Percentiles rank a stretch among this genome's conserved stretches.
Conservation (phyloP, 2,113 vertebrate species). For the Rattus rattus region DNA sequence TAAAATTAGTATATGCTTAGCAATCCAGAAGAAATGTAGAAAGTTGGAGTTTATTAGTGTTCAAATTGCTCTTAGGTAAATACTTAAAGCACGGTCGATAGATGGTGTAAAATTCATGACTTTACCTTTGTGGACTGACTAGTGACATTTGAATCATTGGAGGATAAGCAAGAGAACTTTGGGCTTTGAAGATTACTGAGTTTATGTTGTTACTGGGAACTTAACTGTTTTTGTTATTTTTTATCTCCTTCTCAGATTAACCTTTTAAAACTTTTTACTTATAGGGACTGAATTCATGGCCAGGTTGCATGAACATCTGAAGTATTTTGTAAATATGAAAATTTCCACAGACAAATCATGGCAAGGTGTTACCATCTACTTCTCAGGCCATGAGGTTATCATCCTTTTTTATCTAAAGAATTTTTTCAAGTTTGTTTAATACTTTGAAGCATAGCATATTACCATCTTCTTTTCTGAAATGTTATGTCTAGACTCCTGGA, state of each 20-base stretch:
- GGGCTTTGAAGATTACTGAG: background rate
- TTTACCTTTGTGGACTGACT: background rate
- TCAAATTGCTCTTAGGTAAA: conserved; percentile 28
- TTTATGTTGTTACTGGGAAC: conserved; percentile 41
- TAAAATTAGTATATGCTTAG: background rate
- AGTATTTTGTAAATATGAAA: conserved; percentile 98
- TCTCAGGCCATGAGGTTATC: conserved; percentile 98
- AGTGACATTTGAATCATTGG: background rate
- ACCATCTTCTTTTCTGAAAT: background rate
- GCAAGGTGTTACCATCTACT: conserved; percentile 95
- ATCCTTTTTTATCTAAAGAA: conserved; percentile 69
- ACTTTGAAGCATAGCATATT: conserved; percentile 60
- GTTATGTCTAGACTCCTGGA: conserved; percentile 93
- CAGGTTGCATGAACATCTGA: conserved; percentile 96
- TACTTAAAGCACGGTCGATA: background rate
- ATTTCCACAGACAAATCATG: conserved; percentile 96
- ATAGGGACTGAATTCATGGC: conserved; percentile 99
- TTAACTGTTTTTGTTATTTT: conserved; percentile 24
- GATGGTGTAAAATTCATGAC: background rate
- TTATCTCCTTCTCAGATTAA: conserved; percentile 57
- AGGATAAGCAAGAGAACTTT: background rate
- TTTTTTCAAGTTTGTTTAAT: conserved; percentile 34
- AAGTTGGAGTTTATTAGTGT: background rate
- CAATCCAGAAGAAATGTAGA: background rate
- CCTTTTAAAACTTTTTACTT: conserved; percentile 70